Evolutionary conservation across 2,113 vertebrate species (phyloP).

Genomic region (Ivindomyrus marchei): DNA sequence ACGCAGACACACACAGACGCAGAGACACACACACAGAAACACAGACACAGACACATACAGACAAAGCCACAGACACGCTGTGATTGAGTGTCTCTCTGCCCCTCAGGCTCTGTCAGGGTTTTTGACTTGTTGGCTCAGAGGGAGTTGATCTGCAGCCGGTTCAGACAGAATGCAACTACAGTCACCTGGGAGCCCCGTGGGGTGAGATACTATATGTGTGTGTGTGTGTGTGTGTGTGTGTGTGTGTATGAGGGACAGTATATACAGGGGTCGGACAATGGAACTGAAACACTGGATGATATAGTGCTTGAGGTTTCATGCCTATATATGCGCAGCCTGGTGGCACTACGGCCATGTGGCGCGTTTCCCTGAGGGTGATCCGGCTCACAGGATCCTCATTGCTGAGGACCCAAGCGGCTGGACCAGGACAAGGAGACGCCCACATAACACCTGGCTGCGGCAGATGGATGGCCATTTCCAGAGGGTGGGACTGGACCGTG

Average conservation of each 20-base stretch:
- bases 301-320: not conserved
- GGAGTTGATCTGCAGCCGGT: conserved; percentile 61
- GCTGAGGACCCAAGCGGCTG: no score
- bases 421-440: no score
- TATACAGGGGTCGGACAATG: not conserved
- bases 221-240: not conserved
- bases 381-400: no score
- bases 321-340: not conserved
- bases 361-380: not conserved
- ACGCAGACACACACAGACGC: not conserved
- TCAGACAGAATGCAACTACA: conserved; percentile 80
- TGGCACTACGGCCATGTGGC: not conserved
- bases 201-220: not conserved
- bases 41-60: not conserved
- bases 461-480: no score
- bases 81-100: not conserved
- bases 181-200: conserved; percentile 62
- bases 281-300: not conserved
- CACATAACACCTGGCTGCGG: no score
- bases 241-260: not conserved
- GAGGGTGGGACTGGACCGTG: no score
- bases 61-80: not conserved
- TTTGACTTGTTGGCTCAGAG: conserved; percentile 78
- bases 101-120: conserved; percentile 73
- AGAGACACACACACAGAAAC: not conserved